These are phyloP conservation scores for Pediacus dermestoides DNA, from an alignment of 2,888 invertebrate species.

Conservation along the genomic window DNA sequence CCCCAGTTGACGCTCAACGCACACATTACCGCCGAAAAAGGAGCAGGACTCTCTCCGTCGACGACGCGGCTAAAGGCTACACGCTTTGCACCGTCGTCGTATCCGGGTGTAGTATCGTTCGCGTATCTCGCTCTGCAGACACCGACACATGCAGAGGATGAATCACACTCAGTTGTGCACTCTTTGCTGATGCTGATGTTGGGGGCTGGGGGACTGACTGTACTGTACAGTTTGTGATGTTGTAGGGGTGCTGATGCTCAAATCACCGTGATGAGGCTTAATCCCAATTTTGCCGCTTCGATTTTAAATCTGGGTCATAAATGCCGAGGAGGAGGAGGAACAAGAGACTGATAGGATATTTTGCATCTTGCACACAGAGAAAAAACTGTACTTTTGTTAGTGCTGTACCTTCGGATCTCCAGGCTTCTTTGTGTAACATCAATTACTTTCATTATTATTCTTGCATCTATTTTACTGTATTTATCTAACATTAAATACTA, in stretches of 20 bases:
- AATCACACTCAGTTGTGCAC: not conserved
- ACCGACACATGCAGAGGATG: conserved; percentile 6
- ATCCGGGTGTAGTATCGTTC: conserved; percentile 2
- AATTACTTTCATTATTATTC: no score
- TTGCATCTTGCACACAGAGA: no score
- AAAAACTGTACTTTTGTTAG: no score
- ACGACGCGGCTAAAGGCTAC: conserved; percentile 8
- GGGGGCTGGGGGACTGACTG: conserved; percentile 1
- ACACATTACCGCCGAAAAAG: conserved; percentile 39
- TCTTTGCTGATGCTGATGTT: not conserved
- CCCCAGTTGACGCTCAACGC: conserved; percentile 47
- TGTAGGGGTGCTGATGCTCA: conserved; percentile 46
- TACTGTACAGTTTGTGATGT: no score
- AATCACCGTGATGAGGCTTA: conserved; percentile 49
- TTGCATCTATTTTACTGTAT: no score
- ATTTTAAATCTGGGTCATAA: conserved; percentile 49
- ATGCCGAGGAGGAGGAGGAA: no score
- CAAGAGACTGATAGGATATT: no score
- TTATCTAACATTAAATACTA: no score
- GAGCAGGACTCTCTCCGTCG: conserved; percentile 7
- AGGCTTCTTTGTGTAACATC: no score
- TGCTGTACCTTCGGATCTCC: no score
- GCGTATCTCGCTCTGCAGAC: not conserved
- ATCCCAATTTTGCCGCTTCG: conserved; percentile 51
- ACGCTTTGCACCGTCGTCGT: conserved; percentile 10